These are phyloP conservation scores for Peromyscus aztecus DNA, from an alignment of 2,797 vertebrate genomes.

Conservation along the genomic window DNA sequence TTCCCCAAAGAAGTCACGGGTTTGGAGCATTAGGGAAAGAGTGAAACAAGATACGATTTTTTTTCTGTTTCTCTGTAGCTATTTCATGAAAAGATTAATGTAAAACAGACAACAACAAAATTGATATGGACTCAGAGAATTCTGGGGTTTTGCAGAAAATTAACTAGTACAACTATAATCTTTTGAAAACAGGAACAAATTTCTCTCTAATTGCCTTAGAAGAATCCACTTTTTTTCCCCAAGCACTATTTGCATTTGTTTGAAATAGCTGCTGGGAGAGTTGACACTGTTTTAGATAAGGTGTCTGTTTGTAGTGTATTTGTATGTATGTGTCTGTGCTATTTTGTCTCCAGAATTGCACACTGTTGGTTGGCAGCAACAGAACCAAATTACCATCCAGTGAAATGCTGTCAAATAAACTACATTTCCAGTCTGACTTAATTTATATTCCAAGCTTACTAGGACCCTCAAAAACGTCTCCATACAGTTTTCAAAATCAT, in stretches of 20 bases:
- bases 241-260: conserved; percentile 53
- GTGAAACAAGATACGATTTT: not conserved
- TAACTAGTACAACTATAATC: not conserved
- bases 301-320: not conserved
- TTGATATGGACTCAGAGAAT: not conserved
- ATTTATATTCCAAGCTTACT: conserved; percentile 55
- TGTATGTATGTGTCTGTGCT: not conserved
- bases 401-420: conserved; percentile 53
- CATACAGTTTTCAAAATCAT: conserved; percentile 38
- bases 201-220: not conserved
- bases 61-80: conserved; percentile 54
- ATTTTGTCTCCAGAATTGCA: conserved; percentile 58
- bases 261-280: not conserved
- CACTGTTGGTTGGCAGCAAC: conserved; percentile 2
- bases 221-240: conserved; percentile 12
- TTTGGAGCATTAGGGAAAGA: not conserved
- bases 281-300: conserved; percentile 42
- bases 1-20: not conserved
- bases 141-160: conserved; percentile 21
- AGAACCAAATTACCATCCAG: conserved; percentile 39
- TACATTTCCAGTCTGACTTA: conserved; percentile 60
- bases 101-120: conserved; percentile 20
- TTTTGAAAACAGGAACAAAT: conserved; percentile 16
- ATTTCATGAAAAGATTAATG: conserved; percentile 50
- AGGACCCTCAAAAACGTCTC: conserved; percentile 43